Conservation (phyloP, 2,888 invertebrate species). For the Microplitis deprimator region DNA sequence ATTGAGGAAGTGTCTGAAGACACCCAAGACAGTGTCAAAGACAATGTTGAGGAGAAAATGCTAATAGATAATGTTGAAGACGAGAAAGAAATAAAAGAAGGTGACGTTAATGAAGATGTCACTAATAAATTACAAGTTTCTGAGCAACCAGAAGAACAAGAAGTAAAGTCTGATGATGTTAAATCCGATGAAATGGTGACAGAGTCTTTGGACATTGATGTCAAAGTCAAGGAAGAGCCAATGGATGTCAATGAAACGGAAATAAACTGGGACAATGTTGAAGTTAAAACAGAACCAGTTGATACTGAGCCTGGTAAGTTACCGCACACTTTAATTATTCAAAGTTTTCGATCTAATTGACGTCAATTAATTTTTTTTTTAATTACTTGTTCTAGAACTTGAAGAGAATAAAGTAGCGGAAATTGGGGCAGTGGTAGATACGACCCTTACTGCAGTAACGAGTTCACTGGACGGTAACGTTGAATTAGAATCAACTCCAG, state of each 20-base stretch:
- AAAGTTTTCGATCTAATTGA: conserved; percentile 36
- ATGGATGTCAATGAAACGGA: conserved; percentile 69
- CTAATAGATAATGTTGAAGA: conserved; percentile 73
- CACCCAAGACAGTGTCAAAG: conserved; percentile 69
- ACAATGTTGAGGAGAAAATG: conserved; percentile 49
- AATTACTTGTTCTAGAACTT: conserved; percentile 63
- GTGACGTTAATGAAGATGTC: conserved; percentile 64
- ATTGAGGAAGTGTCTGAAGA: conserved; percentile 61
- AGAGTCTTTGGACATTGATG: conserved; percentile 58
- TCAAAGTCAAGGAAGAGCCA: conserved; percentile 82
- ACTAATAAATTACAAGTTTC: conserved; percentile 75
- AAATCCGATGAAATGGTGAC: conserved; percentile 55
- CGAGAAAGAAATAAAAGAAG: conserved; percentile 80
- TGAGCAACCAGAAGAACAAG: conserved; percentile 79
- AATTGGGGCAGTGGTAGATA: conserved; percentile 71
- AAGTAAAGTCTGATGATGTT: conserved; percentile 55
- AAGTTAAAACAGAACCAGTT: conserved; percentile 63
- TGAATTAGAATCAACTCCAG: conserved; percentile 76
- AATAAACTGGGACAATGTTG: conserved; percentile 50
- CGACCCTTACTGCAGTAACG: conserved; percentile 74
- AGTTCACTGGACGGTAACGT: conserved; percentile 86
- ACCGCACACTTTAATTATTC: conserved; percentile 38
- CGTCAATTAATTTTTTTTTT: conserved; percentile 19
- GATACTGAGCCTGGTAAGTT: conserved; percentile 62
- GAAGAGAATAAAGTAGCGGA: conserved; percentile 73